phyloP scores from a whole-genome alignment of 2,888 invertebrate genomes.

The Rhaphigaster nebulosa region DNA sequence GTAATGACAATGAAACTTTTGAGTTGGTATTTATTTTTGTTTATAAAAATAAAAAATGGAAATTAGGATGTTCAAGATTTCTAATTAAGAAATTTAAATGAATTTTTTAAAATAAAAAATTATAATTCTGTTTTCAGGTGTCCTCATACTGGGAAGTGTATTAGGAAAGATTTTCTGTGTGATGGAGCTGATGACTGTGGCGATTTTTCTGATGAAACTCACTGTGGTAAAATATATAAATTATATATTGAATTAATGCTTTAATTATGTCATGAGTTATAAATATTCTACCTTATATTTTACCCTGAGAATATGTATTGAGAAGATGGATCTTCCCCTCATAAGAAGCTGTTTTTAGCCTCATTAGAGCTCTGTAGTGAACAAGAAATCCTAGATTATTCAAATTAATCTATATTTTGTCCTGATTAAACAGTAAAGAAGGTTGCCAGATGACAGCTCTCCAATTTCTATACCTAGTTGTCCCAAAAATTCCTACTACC shows the following conservation, averaged over 20 bases:
- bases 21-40: background rate
- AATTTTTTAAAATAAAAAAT: background rate
- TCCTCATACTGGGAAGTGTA: slow-evolving; percentile 81
- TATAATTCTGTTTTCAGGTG: slow-evolving; percentile 72
- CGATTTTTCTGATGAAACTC: slow-evolving; percentile 66
- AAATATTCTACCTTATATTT: background rate
- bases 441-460: too few relatives aligned
- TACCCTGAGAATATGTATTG: background rate
- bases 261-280: too few relatives aligned
- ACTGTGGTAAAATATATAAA: slow-evolving; percentile 65
- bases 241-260: background rate
- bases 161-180: slow-evolving; percentile 71
- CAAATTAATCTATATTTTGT: too few relatives aligned
- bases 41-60: background rate
- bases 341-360: background rate
- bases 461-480: too few relatives aligned
- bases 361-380: background rate
- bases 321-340: background rate
- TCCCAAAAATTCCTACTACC: too few relatives aligned
- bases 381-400: background rate
- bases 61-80: background rate
- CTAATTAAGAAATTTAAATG: background rate
- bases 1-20: slow-evolving; percentile 26
- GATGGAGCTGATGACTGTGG: slow-evolving; percentile 66
- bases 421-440: too few relatives aligned